Evolutionary conservation across 2,113 vertebrate genomes (phyloP), one percentile per base, ranked within the genome.

Genomic region (Saccopteryx leptura): DNA sequence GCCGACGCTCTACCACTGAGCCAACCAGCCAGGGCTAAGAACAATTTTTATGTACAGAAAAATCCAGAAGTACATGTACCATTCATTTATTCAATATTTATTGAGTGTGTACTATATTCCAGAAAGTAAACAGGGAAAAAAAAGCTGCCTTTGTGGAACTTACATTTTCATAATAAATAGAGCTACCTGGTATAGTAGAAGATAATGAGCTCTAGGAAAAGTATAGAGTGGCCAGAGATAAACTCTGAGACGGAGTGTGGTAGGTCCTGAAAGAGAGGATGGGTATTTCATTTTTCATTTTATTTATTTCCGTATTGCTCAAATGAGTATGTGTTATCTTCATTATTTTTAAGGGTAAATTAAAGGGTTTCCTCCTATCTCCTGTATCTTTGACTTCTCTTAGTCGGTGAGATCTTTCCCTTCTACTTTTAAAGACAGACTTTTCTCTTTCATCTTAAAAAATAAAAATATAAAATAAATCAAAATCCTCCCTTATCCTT

Each of bases 41-140:
- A 39, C 39, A 39, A 54, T 92, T 82, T 86, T 90, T 90, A 94
- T 83, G 46, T 52, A 75, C 26, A 54, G 50, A 78, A 93, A 75
- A 88, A 8, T 33, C 15, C 31, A 72, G 82, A 93, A 81, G n/a
- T 46, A 60, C 61, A 48, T 31, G 31, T 31, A 79, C 15, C 52
- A 86, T 66, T 92, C 8, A 74, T 88, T 94, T 92, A 19, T 19
- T 94, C 21, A 85, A 19, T 90, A 72, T 81, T 93, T 96, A 91
- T 63, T 54, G 15, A 91, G 17, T 69, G 3, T 54, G 14, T 87
- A 48, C 18, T 84, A 11, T 26, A 15, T 84, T 75, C 33, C 10
- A 87, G 17, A 9, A 9, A 75, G n/a, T 75, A 26, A 89, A 75
- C 5, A 90, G 86, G 86, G 14, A 66, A 78, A 85, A 31, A 92